Base-by-base conservation (phyloP, 1,140 invertebrate genomes). In the Drosophila kepulauana region DNA sequence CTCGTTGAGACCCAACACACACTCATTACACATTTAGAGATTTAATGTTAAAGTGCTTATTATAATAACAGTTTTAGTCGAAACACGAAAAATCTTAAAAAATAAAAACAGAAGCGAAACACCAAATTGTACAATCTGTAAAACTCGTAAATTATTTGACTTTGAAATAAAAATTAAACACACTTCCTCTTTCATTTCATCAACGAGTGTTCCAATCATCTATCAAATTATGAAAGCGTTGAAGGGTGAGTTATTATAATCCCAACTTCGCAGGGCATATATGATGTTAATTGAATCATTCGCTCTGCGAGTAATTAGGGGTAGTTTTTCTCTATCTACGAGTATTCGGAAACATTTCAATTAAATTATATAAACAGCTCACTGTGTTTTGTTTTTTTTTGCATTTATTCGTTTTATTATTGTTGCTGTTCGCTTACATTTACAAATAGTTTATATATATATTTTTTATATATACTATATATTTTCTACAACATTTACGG, bases 401-500 rank as follows among this genome's bases (percentile, higher is more conserved):
- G 67, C 71, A 79, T 88, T 78, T 88, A 75, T 89, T 89, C 66
- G 88, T 80, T 79, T 88, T 89, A 82, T 80, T 79, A 66, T 74
- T 73, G 81, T 81, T 81, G 74, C 75, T 72, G 68, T 89, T 89
- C 46, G 81, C 85, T 88, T 88, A 88, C 85, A 88, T 79, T 79
- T 88, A 88, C 78, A 88, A 88, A 78, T 89, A 84, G 78, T 89
- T 88, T 85, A 84, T 81, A 78, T 75, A 78, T 85, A 79, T 80
- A 41, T 58, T 79, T 68, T 74, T 28, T 75, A 86, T 86, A 86
- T 87, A 87, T 87, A 84, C 80, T 82, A 89, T 88, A 88, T 84
- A 89, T 88, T 87, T 78, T 80, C 84, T 87, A 87, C 84, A 87
- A 87, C 84, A 88, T 87, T 87, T 88, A 87, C 80, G 84, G 49